Conservation (phyloP, 2,113 vertebrate species). For the Colius striatus region DNA sequence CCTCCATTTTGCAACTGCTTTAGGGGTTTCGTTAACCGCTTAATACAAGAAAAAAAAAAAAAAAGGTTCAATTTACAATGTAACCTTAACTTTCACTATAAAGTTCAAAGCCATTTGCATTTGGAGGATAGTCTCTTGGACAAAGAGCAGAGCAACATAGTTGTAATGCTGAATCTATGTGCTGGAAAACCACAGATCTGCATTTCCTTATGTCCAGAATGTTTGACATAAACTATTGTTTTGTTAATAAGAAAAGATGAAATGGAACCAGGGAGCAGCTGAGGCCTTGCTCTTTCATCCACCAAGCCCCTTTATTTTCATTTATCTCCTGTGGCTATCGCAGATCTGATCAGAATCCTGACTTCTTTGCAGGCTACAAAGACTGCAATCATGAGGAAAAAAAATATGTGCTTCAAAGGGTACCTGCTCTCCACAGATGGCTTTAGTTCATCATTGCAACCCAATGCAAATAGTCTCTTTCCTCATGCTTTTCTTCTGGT, state of each 20-base stretch:
- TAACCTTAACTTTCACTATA: neutral
- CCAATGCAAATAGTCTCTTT: constrained; percentile 70
- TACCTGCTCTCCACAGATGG: constrained; percentile 42
- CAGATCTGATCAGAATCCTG: constrained; percentile 18
- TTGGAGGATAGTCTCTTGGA: constrained; percentile 53
- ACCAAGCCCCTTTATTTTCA: constrained; percentile 29
- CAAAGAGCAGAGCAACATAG: neutral
- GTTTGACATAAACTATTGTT: constrained; percentile 11
- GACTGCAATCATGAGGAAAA: neutral
- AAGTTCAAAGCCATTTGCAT: constrained; percentile 65
- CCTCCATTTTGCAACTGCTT: constrained; percentile 86
- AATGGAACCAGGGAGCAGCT: constrained; percentile 6
- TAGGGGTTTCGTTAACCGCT: neutral
- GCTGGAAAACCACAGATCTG: constrained; percentile 8
- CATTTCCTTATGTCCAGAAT: constrained; percentile 54
- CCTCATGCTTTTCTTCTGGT: constrained; percentile 57
- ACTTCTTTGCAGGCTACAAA: neutral
- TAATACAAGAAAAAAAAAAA: neutral
- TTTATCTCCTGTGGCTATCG: constrained; percentile 18
- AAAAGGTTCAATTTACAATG: neutral
- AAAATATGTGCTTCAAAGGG: constrained; percentile 44
- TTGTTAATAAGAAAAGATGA: constrained; percentile 12
- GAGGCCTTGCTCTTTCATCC: constrained; percentile 13
- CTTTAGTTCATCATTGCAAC: constrained; percentile 66
- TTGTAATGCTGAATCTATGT: neutral